Evolutionary conservation across 2,888 invertebrate genomes (phyloP).

Genomic region (Piscicola geometra): DNA sequence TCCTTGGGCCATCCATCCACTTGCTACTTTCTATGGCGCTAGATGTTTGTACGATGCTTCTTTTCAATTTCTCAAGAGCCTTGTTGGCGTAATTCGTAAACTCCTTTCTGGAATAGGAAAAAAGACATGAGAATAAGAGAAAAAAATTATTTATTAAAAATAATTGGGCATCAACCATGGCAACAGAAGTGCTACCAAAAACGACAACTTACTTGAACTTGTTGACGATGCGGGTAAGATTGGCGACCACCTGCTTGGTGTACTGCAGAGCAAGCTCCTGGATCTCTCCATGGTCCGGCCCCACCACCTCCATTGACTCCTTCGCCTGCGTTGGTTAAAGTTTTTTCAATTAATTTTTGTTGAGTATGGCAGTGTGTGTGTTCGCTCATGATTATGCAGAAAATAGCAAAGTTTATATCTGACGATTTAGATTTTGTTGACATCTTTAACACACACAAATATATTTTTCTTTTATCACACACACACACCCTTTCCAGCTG

Average conservation of each 20-base stretch:
- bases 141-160: no score
- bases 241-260: constrained; percentile 42
- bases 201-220: constrained; percentile 44
- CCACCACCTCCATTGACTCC: constrained; percentile 42
- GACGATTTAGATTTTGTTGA: no score
- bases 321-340: constrained; percentile 39
- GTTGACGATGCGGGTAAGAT: constrained; percentile 43
- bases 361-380: no score
- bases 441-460: no score
- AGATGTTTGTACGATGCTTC: constrained; percentile 49
- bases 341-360: no score
- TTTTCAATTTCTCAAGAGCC: constrained; percentile 47
- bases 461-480: no score
- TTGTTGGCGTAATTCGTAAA: constrained; percentile 48
- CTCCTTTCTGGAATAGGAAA: constrained; percentile 48
- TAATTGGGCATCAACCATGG: no score
- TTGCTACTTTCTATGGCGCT: constrained; percentile 48
- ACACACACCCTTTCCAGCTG: constrained; percentile 41
- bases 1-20: constrained; percentile 51
- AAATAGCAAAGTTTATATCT: no score
- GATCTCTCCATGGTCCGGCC: constrained; percentile 41
- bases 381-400: no score
- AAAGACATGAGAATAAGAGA: no score
- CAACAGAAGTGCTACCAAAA: no score
- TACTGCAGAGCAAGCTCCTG: constrained; percentile 44